Conservation (phyloP, 2,113 vertebrate species). For the Apeltes quadracus region DNA sequence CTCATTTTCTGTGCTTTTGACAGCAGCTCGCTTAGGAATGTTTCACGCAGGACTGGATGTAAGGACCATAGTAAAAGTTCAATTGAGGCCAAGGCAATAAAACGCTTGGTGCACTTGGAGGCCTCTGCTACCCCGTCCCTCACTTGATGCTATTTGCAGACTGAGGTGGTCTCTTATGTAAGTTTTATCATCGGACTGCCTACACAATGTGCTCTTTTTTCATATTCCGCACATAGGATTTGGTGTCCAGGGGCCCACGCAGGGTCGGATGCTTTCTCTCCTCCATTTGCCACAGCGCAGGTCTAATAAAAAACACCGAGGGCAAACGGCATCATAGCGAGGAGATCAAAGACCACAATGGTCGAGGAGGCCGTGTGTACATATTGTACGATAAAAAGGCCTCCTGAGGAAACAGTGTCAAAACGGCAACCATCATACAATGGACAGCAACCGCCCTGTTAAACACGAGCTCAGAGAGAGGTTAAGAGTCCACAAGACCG, state of each 20-base stretch:
- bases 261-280: constrained; percentile 34
- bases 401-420: constrained; percentile 54
- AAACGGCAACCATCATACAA: constrained; percentile 33
- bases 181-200: constrained; percentile 66
- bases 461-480: constrained; percentile 45
- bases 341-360: constrained; percentile 31
- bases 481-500: constrained; percentile 55
- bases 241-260: constrained; percentile 60
- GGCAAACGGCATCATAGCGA: constrained; percentile 12
- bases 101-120: too few relatives aligned
- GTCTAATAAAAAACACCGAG: constrained; percentile 34
- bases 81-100: constrained; percentile 28
- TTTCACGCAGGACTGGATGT: background rate
- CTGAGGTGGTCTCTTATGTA: constrained; percentile 58
- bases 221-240: constrained; percentile 51
- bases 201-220: constrained; percentile 55
- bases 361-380: constrained; percentile 11
- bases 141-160: constrained; percentile 44
- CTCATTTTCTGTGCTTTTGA: background rate
- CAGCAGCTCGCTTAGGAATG: background rate
- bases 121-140: too few relatives aligned
- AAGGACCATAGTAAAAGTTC: constrained; percentile 14
- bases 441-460: constrained; percentile 40
- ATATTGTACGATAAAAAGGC: constrained; percentile 34
- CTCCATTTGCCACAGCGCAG: constrained; percentile 25